Percentiles rank a stretch among this genome's conserved stretches.
Evolutionary conservation across 2,888 invertebrate species (phyloP).

Genomic region (Agrilus biguttatus): DNA sequence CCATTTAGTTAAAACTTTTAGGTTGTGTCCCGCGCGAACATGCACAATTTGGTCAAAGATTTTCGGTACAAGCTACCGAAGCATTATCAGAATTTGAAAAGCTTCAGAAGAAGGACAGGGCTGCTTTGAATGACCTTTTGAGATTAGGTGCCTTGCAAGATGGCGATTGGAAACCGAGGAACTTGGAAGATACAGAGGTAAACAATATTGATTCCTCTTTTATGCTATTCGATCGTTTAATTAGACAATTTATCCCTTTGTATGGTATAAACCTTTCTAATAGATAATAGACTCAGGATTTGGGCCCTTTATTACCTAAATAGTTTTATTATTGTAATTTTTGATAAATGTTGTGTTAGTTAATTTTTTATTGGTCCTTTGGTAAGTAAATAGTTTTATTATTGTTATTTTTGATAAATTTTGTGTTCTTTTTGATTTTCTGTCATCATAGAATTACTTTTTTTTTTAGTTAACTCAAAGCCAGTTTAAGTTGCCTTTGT

Average conservation of each 20-base stretch:
- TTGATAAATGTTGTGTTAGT: not conserved
- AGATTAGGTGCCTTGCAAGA: conserved; percentile 45
- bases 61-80: conserved; percentile 55
- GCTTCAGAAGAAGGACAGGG: conserved; percentile 41
- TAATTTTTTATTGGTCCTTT: too few relatives aligned
- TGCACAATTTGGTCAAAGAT: conserved; percentile 55
- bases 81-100: conserved; percentile 58
- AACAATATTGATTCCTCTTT: conserved; percentile 16
- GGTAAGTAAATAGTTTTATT: too few relatives aligned
- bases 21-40: conserved; percentile 54
- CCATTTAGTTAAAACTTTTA: conserved; percentile 16
- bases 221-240: not conserved
- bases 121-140: conserved; percentile 42
- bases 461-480: conserved; percentile 45
- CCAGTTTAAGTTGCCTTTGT: conserved; percentile 53
- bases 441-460: not conserved
- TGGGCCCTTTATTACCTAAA: too few relatives aligned
- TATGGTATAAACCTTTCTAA: conserved; percentile 10
- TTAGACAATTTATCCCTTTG: not conserved
- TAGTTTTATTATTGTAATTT: not conserved
- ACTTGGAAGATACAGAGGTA: conserved; percentile 46
- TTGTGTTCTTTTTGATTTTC: too few relatives aligned
- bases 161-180: conserved; percentile 47
- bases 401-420: too few relatives aligned
- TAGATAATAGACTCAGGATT: too few relatives aligned